A percentile compares a stretch with the other conserved stretches of the same genome.
Conservation (phyloP, 2,888 invertebrate genomes). For the Morinoia aosen region DNA sequence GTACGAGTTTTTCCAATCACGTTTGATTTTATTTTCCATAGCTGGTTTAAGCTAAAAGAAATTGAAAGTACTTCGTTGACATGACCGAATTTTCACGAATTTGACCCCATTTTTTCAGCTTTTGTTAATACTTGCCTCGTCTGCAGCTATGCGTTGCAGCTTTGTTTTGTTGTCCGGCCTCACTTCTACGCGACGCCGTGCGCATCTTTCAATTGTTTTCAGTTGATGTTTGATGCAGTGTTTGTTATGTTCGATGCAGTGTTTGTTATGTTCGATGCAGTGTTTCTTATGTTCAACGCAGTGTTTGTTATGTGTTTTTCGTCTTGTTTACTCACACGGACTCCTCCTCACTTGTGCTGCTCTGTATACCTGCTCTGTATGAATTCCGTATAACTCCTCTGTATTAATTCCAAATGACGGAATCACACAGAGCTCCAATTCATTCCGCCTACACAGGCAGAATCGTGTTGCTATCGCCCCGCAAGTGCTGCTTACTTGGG, state of each 20-base stretch:
- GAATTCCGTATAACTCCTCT: background rate
- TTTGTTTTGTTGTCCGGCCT: background rate
- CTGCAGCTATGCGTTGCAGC: background rate
- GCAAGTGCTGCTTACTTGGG: background rate
- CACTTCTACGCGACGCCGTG: background rate
- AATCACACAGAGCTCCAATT: background rate
- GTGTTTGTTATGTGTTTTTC: background rate
- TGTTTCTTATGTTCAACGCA: background rate
- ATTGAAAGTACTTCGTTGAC: background rate
- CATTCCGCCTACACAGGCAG: background rate
- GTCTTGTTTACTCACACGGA: constrained; percentile 23
- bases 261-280: background rate
- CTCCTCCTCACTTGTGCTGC: constrained; percentile 49
- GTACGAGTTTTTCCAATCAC: background rate
- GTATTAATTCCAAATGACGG: background rate
- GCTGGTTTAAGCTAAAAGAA: background rate
- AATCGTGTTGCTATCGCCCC: background rate
- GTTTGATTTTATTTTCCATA: background rate
- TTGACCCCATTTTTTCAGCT: background rate
- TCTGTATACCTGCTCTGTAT: constrained; percentile 24
- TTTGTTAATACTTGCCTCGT: background rate
- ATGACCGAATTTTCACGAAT: background rate
- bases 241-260: background rate
- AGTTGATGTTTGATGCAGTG: background rate
- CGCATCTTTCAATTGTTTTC: background rate